Base-by-base conservation (phyloP, 92 coral and sea anemone species). In the Heliopora coerulea region DNA sequence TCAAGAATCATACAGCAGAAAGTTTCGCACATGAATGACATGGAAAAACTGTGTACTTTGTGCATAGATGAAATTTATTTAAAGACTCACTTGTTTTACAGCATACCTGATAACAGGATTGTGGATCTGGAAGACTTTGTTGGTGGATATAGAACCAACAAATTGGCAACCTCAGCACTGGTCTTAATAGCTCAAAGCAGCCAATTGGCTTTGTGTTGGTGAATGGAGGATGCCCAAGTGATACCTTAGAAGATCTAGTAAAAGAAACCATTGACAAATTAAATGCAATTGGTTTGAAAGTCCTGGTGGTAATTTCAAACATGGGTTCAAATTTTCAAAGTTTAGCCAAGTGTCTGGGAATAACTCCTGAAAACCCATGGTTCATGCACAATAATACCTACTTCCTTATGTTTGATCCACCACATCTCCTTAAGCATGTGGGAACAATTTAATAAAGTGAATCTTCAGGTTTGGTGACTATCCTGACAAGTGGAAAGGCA, bases 331-430 rank as follows among this genome's bases (percentile, higher is more conserved):
- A 73, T 54, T 54, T 54, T 42, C 19, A 59, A 25, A 73, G 65
- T 23, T 56, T 24, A 27, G 41, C 64, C 46, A 54, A 33, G 5
- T 30, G 54, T 3, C 62, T 73, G 27, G 49, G 49, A 10, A 31
- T 73, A 11, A 54, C 78, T 34, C 65, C 62, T 26, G 64, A 56
- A 31, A 54, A 56, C 19, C 78, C 78, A 29, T 68, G 54, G 39
- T 68, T 1, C 32, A 46, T 31, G n/a, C 77, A 57, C 65, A 59
- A 54, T 27, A 23, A 59, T 13, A 40, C 54, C 29, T 42, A 56
- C 28, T 74, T 74, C 54, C 35, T 74, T 20, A 40, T 74, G 64
- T 57, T 56, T 56, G 79, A 74, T 56, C 78, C 78, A 19, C 78
- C 78, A 15, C 78, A 72, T 25, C 31, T 72, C 62, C 20, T 72